Evolutionary conservation across 2,113 vertebrate genomes (phyloP).

Genomic region (Corvus hawaiiensis): DNA sequence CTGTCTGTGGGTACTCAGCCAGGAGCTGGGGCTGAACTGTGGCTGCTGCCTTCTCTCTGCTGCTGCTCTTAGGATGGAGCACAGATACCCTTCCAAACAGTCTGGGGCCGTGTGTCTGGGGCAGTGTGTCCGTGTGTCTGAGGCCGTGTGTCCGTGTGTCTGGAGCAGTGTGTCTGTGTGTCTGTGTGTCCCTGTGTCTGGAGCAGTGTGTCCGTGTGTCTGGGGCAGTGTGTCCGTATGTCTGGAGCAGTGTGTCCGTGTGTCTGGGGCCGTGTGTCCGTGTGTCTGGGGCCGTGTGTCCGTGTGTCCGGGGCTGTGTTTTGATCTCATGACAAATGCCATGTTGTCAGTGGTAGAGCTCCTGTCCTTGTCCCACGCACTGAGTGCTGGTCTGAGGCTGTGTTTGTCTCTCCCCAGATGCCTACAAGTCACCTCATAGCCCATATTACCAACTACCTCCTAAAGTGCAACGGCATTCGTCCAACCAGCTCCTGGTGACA

Average conservation of each 20-base stretch:
- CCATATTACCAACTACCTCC: constrained; percentile 98
- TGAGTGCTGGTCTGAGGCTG: neutral
- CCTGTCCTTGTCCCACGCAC: neutral
- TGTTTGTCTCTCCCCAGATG: constrained; percentile 72
- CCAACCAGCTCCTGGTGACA: constrained; percentile 87
- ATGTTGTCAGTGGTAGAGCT: fast-evolving
- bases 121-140: no score
- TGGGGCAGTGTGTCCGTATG: no score
- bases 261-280: no score
- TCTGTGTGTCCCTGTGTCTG: no score
- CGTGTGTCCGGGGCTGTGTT: no score
- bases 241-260: no score
- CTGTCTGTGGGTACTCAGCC: neutral
- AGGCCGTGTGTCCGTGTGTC: no score
- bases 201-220: no score
- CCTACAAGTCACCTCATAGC: constrained; percentile 92
- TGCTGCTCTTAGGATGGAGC: neutral
- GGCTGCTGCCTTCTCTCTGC: neutral
- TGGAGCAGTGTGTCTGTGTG: no score
- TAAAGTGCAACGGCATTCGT: constrained; percentile 88
- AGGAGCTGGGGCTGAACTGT: neutral
- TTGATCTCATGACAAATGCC: neutral
- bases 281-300: no score
- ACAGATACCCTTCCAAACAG: neutral
- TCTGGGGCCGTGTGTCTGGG: neutral